Conservation (phyloP, 2,888 invertebrate species). For the Ochlodes sylvanus region DNA sequence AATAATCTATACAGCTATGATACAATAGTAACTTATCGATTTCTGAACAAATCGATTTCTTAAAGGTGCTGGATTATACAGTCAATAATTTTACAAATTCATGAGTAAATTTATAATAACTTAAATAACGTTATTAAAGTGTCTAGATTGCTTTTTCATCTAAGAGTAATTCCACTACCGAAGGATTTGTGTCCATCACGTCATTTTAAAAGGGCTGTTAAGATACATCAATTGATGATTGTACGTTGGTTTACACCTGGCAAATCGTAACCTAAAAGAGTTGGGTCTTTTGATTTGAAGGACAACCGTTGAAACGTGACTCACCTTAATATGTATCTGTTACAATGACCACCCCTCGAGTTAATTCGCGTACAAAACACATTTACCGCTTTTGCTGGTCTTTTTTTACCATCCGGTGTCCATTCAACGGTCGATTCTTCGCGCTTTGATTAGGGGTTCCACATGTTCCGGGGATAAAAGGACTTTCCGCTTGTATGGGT, state of each 20-base stretch:
- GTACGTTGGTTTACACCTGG: neutral
- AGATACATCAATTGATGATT: neutral
- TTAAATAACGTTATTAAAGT: too few species aligned
- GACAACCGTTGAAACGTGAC: constrained; percentile 36
- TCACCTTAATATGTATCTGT: constrained; percentile 43
- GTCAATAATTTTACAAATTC: too few species aligned
- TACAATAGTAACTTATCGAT: too few species aligned
- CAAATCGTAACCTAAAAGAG: neutral
- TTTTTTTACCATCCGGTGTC: constrained; percentile 57
- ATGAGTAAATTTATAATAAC: too few species aligned
- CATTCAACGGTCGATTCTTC: constrained; percentile 52
- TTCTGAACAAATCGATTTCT: too few species aligned
- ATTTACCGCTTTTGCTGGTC: constrained; percentile 46
- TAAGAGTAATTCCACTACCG: too few species aligned
- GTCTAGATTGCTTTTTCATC: too few species aligned
- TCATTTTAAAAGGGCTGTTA: neutral
- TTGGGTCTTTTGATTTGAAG: constrained; percentile 21
- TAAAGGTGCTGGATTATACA: too few species aligned
- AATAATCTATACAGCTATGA: too few species aligned
- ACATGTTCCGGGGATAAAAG: neutral
- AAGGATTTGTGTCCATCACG: too few species aligned
- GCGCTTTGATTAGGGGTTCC: constrained; percentile 38
- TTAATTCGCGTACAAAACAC: constrained; percentile 56
- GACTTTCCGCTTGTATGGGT: neutral
- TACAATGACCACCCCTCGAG: constrained; percentile 53